Conservation (phyloP, 2,113 vertebrate species). For the Limanda limanda region DNA sequence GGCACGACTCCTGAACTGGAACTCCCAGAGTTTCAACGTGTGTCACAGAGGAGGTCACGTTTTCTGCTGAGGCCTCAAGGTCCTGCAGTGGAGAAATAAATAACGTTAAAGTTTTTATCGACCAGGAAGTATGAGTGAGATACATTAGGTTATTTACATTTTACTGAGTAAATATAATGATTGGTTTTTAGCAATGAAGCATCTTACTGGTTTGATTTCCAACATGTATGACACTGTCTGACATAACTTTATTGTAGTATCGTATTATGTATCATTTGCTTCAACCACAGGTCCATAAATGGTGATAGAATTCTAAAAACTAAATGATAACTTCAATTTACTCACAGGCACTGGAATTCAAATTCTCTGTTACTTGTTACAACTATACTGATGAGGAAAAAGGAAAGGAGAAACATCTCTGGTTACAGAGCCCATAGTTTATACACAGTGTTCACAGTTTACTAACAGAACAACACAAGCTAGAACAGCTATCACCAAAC, state of each 20-base stretch:
- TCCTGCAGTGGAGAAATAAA: conserved; percentile 46
- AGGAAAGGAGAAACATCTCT: no score
- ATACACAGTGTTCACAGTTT: no score
- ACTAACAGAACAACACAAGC: background rate
- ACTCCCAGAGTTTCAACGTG: conserved; percentile 49
- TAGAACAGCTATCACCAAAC: background rate
- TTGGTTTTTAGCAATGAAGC: background rate
- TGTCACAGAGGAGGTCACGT: background rate
- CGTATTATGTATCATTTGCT: no score
- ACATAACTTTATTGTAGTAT: background rate
- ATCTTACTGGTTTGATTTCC: background rate
- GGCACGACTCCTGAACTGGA: conserved; percentile 66
- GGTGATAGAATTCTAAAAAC: no score
- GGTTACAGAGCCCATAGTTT: no score
- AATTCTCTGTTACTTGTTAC: no score
- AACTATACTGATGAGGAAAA: no score
- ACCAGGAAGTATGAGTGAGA: background rate
- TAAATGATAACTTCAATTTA: no score
- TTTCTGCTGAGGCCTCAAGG: background rate
- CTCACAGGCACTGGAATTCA: no score
- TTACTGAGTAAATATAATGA: background rate
- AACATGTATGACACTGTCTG: background rate
- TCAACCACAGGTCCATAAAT: no score
- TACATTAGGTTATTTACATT: background rate
- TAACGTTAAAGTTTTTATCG: background rate